Conservation (phyloP, 2,888 invertebrate genomes). For the Isoperla grammatica region DNA sequence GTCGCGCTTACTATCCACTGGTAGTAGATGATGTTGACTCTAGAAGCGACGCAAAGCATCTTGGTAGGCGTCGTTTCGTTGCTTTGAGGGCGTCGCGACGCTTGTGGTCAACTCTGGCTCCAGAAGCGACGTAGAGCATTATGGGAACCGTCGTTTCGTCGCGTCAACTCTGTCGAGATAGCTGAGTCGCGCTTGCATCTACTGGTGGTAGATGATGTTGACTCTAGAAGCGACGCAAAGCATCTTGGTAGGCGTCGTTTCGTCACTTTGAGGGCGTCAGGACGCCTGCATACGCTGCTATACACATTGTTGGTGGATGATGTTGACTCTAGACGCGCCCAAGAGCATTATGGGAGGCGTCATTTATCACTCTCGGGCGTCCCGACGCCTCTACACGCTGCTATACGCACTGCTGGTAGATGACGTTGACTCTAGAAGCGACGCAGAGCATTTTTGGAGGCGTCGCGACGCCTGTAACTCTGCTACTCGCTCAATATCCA, state of each 20-base stretch:
- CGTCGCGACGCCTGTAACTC: neutral
- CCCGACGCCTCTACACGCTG: no score
- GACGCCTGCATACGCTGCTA: no score
- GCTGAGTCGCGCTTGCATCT: neutral
- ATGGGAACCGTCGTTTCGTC: no score
- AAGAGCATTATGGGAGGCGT: no score
- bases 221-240: neutral
- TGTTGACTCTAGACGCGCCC: slow-evolving; percentile 49
- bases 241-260: neutral
- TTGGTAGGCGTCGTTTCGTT: neutral
- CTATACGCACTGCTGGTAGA: slow-evolving; percentile 8
- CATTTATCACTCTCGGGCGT: no score
- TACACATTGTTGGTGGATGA: no score
- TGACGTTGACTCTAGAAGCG: neutral
- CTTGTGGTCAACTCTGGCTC: slow-evolving; percentile 34
- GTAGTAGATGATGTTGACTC: neutral
- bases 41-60: neutral
- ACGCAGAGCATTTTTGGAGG: slow-evolving; percentile 2
- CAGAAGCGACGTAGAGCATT: no score
- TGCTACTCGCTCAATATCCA: neutral
- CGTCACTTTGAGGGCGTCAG: neutral
- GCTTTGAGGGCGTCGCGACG: neutral
- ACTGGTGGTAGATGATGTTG: slow-evolving; percentile 3
- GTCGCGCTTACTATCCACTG: slow-evolving; percentile 1
- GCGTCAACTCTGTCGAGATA: no score